A percentile compares a stretch with the other conserved stretches of the same genome.
Evolutionary conservation across 2,797 vertebrate species (phyloP).

Genomic region (Lepus oiostolus): DNA sequence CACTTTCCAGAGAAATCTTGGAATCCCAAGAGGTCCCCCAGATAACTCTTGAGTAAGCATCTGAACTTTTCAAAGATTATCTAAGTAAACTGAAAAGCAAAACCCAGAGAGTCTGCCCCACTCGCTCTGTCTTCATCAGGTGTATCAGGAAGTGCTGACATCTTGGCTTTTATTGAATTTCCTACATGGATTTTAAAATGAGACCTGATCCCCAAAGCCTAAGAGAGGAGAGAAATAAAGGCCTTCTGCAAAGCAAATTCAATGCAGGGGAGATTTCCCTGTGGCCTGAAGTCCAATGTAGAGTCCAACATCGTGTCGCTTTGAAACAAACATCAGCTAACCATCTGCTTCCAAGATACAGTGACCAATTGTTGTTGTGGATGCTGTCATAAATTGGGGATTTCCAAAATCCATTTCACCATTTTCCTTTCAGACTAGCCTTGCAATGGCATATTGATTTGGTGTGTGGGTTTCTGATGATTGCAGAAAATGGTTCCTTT

Average conservation of each 20-base stretch:
- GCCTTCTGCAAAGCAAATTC: constrained; percentile 14
- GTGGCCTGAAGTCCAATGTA: neutral
- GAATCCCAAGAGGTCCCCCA: neutral
- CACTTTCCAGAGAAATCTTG: constrained; percentile 43
- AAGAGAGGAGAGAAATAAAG: constrained; percentile 3
- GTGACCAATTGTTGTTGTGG: neutral
- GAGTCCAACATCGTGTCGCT: neutral
- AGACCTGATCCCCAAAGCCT: constrained; percentile 46
- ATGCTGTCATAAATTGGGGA: constrained; percentile 48
- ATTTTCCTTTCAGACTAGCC: neutral
- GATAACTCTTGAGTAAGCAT: constrained; percentile 46
- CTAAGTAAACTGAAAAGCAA: constrained; percentile 25
- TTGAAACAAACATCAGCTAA: constrained; percentile 26
- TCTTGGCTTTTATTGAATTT: constrained; percentile 16
- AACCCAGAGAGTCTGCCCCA: neutral
- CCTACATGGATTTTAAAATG: constrained; percentile 38
- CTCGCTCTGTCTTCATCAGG: neutral
- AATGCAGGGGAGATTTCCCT: neutral
- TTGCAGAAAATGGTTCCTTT: constrained; percentile 27
- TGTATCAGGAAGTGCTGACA: neutral
- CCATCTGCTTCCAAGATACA: neutral
- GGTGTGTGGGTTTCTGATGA: neutral
- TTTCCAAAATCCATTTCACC: constrained; percentile 10
- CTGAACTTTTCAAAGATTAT: constrained; percentile 44
- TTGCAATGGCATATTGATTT: constrained; percentile 39